Conservation (phyloP, 2,797 vertebrate species). For the Alcedo atthis region DNA sequence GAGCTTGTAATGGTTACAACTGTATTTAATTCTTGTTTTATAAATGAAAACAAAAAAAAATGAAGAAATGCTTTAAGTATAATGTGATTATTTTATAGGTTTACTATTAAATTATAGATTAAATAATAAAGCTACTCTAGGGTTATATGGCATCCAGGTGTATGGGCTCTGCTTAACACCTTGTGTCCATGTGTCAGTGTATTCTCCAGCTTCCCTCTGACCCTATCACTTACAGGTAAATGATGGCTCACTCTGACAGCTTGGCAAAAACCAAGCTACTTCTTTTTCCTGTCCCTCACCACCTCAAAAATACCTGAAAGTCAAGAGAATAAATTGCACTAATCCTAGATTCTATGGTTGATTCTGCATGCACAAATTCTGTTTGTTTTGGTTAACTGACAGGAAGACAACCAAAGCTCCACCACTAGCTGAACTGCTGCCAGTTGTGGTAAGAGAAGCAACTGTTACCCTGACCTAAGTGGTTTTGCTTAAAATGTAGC, state of each 20-base stretch:
- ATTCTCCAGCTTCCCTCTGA: neutral
- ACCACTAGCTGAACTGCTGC: neutral
- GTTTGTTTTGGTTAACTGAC: neutral
- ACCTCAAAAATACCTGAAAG: neutral
- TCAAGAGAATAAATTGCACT: neutral
- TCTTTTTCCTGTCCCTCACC: neutral
- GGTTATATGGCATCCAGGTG: constrained; percentile 64
- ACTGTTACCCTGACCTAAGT: neutral
- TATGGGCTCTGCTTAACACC: constrained; percentile 33
- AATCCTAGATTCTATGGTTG: neutral
- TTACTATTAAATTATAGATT: constrained; percentile 83
- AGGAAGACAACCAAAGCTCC: neutral
- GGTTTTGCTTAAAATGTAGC: neutral
- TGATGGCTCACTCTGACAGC: neutral
- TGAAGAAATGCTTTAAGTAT: constrained; percentile 81
- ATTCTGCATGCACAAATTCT: neutral
- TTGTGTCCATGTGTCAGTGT: neutral
- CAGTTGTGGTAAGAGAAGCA: neutral
- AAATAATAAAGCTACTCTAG: constrained; percentile 82
- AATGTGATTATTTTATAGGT: constrained; percentile 85
- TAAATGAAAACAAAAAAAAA: constrained; percentile 76
- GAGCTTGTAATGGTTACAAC: constrained; percentile 78
- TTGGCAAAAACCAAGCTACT: neutral
- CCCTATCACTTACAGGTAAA: neutral
- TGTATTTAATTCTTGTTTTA: constrained; percentile 84